Evolutionary conservation across 2,888 invertebrate species (phyloP).

Genomic region (Cephus sareptanus): DNA sequence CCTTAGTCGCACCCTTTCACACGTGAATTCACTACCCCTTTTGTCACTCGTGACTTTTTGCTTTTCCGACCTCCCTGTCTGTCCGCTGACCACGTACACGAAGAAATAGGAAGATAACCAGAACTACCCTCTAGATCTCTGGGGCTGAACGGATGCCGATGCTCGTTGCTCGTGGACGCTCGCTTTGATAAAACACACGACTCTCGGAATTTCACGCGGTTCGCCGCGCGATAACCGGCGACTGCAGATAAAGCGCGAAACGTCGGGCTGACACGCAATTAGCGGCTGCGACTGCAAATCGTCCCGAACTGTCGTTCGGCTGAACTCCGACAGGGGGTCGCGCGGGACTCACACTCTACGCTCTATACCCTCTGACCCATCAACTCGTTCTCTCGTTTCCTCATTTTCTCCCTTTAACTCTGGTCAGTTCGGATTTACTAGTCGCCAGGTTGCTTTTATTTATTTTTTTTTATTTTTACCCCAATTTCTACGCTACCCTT

Average conservation of each 20-base stretch:
- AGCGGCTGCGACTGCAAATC: slow-evolving; percentile 42
- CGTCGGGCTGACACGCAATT: slow-evolving; percentile 44
- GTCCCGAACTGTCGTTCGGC: slow-evolving; percentile 19
- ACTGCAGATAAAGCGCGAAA: slow-evolving; percentile 5
- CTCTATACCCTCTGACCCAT: not conserved
- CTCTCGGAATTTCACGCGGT: slow-evolving; percentile 17
- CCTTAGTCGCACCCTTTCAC: not conserved
- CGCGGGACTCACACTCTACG: not conserved
- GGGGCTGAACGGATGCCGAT: not conserved
- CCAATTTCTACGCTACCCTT: not conserved
- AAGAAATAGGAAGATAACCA: not conserved
- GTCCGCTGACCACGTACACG: not conserved
- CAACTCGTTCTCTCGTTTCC: not conserved
- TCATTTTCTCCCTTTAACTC: not conserved
- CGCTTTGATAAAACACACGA: not conserved
- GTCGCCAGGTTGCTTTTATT: not conserved
- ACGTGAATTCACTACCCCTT: not conserved
- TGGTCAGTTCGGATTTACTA: not conserved
- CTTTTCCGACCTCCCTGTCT: slow-evolving; percentile 12
- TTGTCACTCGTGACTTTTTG: not conserved
- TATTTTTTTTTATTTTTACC: not conserved
- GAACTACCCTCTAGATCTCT: not conserved
- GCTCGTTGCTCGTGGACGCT: not conserved
- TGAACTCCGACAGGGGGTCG: not conserved
- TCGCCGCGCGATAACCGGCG: slow-evolving; percentile 8